phyloP scores from a whole-genome alignment of 2,888 invertebrate genomes.

The Cordilura impudica region DNA sequence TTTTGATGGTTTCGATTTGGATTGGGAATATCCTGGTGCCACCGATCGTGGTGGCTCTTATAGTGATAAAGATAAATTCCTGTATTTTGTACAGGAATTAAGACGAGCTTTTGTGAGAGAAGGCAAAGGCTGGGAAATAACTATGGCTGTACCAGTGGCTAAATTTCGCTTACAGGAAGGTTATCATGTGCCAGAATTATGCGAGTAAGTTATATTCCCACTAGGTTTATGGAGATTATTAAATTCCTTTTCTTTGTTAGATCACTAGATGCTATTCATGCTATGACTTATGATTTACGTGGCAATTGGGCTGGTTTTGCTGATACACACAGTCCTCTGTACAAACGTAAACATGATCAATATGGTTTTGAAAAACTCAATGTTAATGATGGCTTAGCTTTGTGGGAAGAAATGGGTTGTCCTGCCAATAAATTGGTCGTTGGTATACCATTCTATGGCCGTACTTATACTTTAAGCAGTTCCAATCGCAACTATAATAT shows the following conservation, averaged over 20 bases:
- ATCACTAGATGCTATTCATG: slow-evolving; percentile 88
- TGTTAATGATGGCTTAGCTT: slow-evolving; percentile 90
- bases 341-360: slow-evolving; percentile 91
- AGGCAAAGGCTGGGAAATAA: slow-evolving; percentile 89
- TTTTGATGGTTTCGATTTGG: slow-evolving; percentile 92
- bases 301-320: slow-evolving; percentile 96
- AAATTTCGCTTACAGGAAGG: slow-evolving; percentile 92
- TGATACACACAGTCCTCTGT: slow-evolving; percentile 91
- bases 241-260: slow-evolving; percentile 76
- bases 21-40: slow-evolving; percentile 95
- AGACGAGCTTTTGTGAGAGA: slow-evolving; percentile 87
- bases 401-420: slow-evolving; percentile 94
- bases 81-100: slow-evolving; percentile 89
- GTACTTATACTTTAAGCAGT: slow-evolving; percentile 88
- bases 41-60: slow-evolving; percentile 91
- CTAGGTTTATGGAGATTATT: background rate
- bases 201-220: slow-evolving; percentile 82
- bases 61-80: slow-evolving; percentile 90
- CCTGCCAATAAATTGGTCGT: slow-evolving; percentile 91
- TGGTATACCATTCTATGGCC: slow-evolving; percentile 93
- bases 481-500: slow-evolving; percentile 90
- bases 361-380: slow-evolving; percentile 93
- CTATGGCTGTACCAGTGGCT: slow-evolving; percentile 93
- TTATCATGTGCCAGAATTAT: slow-evolving; percentile 92
- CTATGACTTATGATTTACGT: slow-evolving; percentile 91